Base-by-base conservation (phyloP, 2,888 invertebrate species). In the Oithona nana region DNA sequence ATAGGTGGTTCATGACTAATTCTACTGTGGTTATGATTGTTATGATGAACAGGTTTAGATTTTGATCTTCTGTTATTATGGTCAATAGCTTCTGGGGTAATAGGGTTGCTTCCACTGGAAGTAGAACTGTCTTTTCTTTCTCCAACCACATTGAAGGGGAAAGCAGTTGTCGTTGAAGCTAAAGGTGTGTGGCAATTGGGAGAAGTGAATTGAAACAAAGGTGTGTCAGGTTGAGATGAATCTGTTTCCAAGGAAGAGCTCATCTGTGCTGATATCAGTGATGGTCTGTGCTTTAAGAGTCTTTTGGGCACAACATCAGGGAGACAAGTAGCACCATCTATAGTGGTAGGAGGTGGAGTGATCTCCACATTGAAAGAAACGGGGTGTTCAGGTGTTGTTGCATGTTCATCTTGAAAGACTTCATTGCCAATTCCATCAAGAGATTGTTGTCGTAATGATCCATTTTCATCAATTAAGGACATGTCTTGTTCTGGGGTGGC, bases 401-500 rank as follows among this genome's bases (percentile, higher is more conserved):
- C 57, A 6, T 16, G 4, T 3, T 57, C 20, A 26, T 26, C n/a
- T 39, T 31, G 57, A 31, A 54, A 54, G 24, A 54, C 54, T 6
- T 54, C 54, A 54, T 54, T 54, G 54, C 24, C 3, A 26, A 54
- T 26, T 3, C 24, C 54, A 24, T 54, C 54, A 20, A 54, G 16
- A 16, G 54, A 54, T 26, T 54, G 54, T 11, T 54, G 54, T 26
- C 26, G 57, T 63, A 75, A 75, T 64, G 79, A 77, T 67, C 78
- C 72, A 24, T 80, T 77, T 68, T 66, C 67, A 39, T 79, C 79
- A 68, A 78, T 76, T 69, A 79, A 73, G 71, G 79, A 78, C 69
- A 78, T 78, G 68, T 80, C 80, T 20, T 78, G 79, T 71, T 81
- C 80, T 1, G 81, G 80, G 13, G 80, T 80, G 20, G 80, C 80